phyloP scores from a whole-genome alignment of 2,888 invertebrate genomes.

The Papilio gigon region DNA sequence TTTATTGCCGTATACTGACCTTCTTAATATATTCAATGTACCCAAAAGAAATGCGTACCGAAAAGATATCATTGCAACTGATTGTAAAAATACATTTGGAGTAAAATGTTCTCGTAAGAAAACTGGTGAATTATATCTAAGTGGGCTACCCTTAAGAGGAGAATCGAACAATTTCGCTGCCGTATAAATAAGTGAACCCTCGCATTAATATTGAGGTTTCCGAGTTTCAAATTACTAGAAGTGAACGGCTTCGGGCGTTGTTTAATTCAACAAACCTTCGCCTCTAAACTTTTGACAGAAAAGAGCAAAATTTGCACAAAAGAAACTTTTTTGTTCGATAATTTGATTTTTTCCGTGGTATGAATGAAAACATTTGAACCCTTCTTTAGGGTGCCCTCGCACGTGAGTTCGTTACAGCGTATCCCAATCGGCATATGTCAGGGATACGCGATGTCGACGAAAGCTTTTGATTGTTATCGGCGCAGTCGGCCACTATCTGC shows the following conservation, averaged over 20 bases:
- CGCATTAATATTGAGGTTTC: conserved; percentile 54
- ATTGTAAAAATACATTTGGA: background rate
- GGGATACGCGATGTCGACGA: conserved; percentile 55
- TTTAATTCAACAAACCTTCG: conserved; percentile 69
- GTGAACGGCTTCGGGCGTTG: conserved; percentile 25
- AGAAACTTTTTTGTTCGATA: conserved; percentile 68
- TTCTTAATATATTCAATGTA: too few relatives aligned
- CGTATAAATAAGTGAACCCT: conserved; percentile 55
- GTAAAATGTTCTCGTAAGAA: background rate
- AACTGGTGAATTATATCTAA: background rate
- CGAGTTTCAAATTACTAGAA: conserved; percentile 50
- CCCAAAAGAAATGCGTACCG: background rate
- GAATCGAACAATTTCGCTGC: conserved; percentile 47
- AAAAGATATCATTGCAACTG: background rate
- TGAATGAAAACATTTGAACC: conserved; percentile 67
- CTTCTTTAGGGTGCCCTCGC: conserved; percentile 73
- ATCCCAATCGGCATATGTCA: conserved; percentile 60
- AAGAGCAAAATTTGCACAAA: conserved; percentile 58
- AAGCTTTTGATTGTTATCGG: conserved; percentile 60
- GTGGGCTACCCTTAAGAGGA: conserved; percentile 31
- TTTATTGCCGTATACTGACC: background rate
- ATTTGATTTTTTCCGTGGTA: conserved; percentile 70
- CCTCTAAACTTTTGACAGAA: conserved; percentile 53
- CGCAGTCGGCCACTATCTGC: conserved; percentile 41
- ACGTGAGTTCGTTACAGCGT: conserved; percentile 72